Conservation (phyloP, 2,797 vertebrate genomes). For the Gymnoscopelus braueri region DNA sequence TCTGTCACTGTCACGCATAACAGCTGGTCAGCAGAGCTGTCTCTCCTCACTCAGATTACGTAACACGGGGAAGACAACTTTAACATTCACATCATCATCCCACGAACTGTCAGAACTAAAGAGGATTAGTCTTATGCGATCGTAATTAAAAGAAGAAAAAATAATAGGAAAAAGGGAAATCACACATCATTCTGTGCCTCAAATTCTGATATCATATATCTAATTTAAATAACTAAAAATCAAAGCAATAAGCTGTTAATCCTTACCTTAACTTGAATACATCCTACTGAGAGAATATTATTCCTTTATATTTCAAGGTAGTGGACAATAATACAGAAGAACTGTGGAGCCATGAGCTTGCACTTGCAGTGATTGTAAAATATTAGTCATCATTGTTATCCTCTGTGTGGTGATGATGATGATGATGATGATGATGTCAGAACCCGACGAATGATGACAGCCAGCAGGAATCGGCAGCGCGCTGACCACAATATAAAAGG, state of each 20-base stretch:
- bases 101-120: neutral
- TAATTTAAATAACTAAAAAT: neutral
- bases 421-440: conserved; percentile 50
- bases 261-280: conserved; percentile 60
- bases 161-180: no score
- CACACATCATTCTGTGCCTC: neutral
- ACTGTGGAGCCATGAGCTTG: conserved; percentile 63
- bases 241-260: conserved; percentile 10
- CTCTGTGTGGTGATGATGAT: conserved; percentile 31
- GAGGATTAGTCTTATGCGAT: no score
- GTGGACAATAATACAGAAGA: conserved; percentile 43
- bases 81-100: conserved; percentile 24
- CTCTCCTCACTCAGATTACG: conserved; percentile 67
- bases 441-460: conserved; percentile 47
- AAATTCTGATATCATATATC: no score
- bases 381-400: conserved; percentile 80
- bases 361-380: conserved; percentile 48
- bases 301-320: conserved; percentile 30
- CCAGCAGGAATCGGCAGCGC: conserved; percentile 49
- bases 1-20: conserved; percentile 29
- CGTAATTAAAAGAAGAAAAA: no score
- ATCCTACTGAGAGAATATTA: conserved; percentile 35
- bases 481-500: conserved; percentile 41
- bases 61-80: conserved; percentile 69
- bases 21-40: conserved; percentile 49